Evolutionary conservation across 2,113 vertebrate species (phyloP).

Genomic region (Cheilinus undulatus): DNA sequence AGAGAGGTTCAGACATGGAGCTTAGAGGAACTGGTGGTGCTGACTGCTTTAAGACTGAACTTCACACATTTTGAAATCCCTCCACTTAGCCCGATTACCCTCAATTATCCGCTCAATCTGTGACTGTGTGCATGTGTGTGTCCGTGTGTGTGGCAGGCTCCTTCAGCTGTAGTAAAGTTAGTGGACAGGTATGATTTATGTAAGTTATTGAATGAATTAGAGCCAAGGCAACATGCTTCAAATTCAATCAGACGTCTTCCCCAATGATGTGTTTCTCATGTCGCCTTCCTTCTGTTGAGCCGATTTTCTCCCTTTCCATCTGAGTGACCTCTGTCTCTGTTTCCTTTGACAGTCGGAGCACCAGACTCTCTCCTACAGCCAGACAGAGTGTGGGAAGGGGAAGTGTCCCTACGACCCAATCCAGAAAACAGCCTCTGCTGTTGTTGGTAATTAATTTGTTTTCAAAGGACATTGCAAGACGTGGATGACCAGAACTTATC

Average conservation of each 20-base stretch:
- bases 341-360: slow-evolving; percentile 75
- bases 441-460: slow-evolving; percentile 76
- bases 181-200: not conserved
- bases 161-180: not conserved
- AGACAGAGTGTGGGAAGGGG: slow-evolving; percentile 86
- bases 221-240: not conserved
- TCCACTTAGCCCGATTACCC: slow-evolving; percentile 52
- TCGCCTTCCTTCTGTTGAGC: not conserved
- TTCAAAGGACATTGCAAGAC: not conserved
- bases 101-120: slow-evolving; percentile 29
- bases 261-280: slow-evolving; percentile 7
- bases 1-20: slow-evolving; percentile 62
- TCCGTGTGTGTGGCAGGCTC: not conserved
- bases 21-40: slow-evolving; percentile 68
- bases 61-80: slow-evolving; percentile 72
- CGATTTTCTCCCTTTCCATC: not conserved
- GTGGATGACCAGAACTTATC: not conserved
- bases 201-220: not conserved
- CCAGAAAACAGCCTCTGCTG: slow-evolving; percentile 83
- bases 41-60: slow-evolving; percentile 63
- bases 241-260: not conserved
- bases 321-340: slow-evolving; percentile 29
- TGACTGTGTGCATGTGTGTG: slow-evolving; percentile 8
- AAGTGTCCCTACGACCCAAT: slow-evolving; percentile 86
- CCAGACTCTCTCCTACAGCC: slow-evolving; percentile 76